A percentile compares a stretch with the other conserved stretches of the same genome.
These are phyloP conservation scores for Onychostoma macrolepis DNA, from an alignment of 2,113 vertebrate genomes.

Conservation along the genomic window DNA sequence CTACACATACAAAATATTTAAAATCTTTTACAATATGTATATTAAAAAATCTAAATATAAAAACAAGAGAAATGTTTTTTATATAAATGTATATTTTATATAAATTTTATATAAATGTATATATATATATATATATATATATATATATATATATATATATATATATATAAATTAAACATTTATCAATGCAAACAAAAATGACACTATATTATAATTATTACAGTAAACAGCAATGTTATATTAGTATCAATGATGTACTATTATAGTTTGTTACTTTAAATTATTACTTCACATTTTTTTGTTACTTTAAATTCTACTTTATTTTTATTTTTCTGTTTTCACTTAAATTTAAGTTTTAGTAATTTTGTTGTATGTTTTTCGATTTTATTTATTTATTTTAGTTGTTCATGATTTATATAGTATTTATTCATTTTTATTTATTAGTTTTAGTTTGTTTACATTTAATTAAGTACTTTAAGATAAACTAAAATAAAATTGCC, in stretches of 20 bases:
- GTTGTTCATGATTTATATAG: background rate
- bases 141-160: background rate
- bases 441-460: background rate
- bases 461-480: background rate
- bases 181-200: background rate
- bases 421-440: background rate
- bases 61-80: no score
- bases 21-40: no score
- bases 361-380: background rate
- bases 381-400: background rate
- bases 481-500: background rate
- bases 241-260: background rate
- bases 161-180: background rate
- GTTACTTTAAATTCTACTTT: background rate
- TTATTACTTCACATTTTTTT: background rate
- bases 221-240: background rate
- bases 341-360: background rate
- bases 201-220: background rate
- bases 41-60: no score
- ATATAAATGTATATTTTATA: background rate
- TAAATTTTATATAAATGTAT: no score
- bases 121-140: no score
- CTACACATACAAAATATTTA: no score
- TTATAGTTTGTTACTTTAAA: background rate
- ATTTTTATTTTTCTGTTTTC: background rate